phyloP scores from a whole-genome alignment of 2,888 invertebrate genomes.

The Ramazzottius varieornatus region DNA sequence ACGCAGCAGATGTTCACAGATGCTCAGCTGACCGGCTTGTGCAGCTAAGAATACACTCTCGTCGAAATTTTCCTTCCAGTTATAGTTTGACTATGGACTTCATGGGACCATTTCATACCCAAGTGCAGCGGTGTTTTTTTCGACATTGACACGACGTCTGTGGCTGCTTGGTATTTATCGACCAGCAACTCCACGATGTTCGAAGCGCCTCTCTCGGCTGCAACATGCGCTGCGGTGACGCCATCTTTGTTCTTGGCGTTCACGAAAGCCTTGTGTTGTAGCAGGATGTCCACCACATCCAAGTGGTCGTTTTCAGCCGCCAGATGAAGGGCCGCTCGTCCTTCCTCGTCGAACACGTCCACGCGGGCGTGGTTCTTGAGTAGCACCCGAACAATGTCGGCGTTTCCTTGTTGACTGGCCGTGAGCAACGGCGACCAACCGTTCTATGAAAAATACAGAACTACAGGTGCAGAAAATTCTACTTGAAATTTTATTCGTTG shows the following conservation, averaged over 20 bases:
- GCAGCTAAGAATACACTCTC: too few species aligned
- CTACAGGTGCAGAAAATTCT: too few species aligned
- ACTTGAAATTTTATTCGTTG: too few species aligned
- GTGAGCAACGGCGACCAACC: constrained; percentile 90
- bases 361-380: constrained; percentile 82
- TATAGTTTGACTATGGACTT: too few species aligned
- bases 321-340: constrained; percentile 67
- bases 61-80: too few species aligned
- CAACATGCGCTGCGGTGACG: constrained; percentile 79
- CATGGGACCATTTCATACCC: too few species aligned
- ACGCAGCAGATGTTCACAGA: not conserved
- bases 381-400: constrained; percentile 55
- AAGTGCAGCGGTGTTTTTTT: not conserved
- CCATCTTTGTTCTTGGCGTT: constrained; percentile 93
- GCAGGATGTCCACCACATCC: constrained; percentile 35
- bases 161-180: constrained; percentile 72
- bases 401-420: constrained; percentile 80
- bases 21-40: not conserved
- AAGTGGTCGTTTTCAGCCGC: constrained; percentile 64
- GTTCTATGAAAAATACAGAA: constrained; percentile 10
- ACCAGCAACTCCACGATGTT: constrained; percentile 67
- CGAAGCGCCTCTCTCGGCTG: constrained; percentile 81
- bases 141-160: constrained; percentile 64
- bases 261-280: constrained; percentile 89
- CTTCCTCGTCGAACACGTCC: constrained; percentile 69